Conservation (phyloP, 2,888 invertebrate genomes). For the Chironomus tentans region DNA sequence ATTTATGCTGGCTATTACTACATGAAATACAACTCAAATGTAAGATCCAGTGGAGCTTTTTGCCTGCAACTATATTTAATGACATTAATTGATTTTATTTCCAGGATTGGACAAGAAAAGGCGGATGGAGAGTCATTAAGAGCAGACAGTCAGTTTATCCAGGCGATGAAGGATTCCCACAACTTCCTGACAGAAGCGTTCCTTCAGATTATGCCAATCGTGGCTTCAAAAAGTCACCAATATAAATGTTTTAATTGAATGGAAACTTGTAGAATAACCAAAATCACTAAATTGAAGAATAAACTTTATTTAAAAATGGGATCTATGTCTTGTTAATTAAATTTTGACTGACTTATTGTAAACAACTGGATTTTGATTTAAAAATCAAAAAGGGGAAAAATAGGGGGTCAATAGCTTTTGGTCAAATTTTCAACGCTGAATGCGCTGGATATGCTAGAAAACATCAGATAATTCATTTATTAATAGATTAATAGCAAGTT, state of each 20-base stretch:
- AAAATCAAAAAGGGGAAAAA: no score
- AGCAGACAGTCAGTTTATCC: slow-evolving; percentile 53
- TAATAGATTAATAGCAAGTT: no score
- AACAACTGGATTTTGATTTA: no score
- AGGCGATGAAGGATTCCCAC: slow-evolving; percentile 62
- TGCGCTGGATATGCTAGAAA: no score
- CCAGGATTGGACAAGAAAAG: slow-evolving; percentile 68
- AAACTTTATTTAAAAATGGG: neutral
- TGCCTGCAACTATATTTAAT: neutral
- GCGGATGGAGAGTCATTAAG: slow-evolving; percentile 57
- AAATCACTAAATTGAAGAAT: neutral
- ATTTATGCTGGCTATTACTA: slow-evolving; percentile 59
- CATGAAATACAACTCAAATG: slow-evolving; percentile 71
- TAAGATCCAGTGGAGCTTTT: slow-evolving; percentile 42
- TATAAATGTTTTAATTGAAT: slow-evolving; percentile 38
- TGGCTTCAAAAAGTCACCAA: slow-evolving; percentile 58
- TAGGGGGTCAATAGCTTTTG: no score
- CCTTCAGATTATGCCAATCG: slow-evolving; percentile 60
- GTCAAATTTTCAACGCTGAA: no score
- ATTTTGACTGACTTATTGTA: no score
- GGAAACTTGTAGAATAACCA: neutral
- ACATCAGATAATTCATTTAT: no score
- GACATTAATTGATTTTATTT: neutral
- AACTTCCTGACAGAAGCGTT: slow-evolving; percentile 46
- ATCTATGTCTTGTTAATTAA: no score